Percentiles rank a stretch among this genome's conserved stretches.
Evolutionary conservation across 2,113 vertebrate species (phyloP).

Genomic region (Spea bombifrons): DNA sequence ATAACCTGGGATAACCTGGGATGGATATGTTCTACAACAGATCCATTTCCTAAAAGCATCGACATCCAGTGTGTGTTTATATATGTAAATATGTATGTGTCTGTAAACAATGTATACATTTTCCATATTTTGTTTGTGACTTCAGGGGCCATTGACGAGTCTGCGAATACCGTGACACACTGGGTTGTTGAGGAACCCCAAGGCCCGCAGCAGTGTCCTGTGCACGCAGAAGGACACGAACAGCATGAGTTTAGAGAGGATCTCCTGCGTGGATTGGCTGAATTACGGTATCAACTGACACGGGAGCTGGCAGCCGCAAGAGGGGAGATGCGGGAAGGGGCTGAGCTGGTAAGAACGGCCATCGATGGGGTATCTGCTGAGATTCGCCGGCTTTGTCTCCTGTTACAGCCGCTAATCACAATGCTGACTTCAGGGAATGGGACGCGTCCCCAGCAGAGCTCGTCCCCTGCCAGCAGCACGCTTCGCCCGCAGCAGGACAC

Average conservation of each 20-base stretch:
- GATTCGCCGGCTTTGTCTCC: slow-evolving; percentile 3
- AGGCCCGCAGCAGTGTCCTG: neutral
- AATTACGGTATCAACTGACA: slow-evolving; percentile 1
- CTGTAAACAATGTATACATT: too few relatives aligned
- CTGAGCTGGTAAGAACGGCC: slow-evolving; percentile 1
- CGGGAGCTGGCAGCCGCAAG: slow-evolving; percentile 14
- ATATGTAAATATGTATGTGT: too few relatives aligned
- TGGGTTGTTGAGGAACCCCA: slow-evolving; percentile 1
- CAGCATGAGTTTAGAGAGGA: neutral
- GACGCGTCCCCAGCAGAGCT: neutral
- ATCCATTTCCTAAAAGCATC: too few relatives aligned
- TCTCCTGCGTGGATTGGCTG: slow-evolving; percentile 5
- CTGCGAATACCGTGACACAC: neutral
- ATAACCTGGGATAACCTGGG: too few relatives aligned
- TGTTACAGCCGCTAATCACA: slow-evolving; percentile 12
- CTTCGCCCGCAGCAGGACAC: slow-evolving; percentile 2
- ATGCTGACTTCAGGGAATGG: neutral
- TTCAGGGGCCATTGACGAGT: neutral
- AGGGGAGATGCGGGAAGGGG: slow-evolving; percentile 13
- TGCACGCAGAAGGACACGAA: neutral
- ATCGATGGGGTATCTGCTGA: slow-evolving; percentile 14
- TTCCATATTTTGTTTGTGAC: neutral
- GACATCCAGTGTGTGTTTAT: too few relatives aligned
- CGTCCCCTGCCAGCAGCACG: neutral
- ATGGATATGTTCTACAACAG: too few relatives aligned